Evolutionary conservation across 2,797 vertebrate genomes (phyloP), one percentile per base, ranked within the genome.

Genomic region (Hephaestus fuliginosus): DNA sequence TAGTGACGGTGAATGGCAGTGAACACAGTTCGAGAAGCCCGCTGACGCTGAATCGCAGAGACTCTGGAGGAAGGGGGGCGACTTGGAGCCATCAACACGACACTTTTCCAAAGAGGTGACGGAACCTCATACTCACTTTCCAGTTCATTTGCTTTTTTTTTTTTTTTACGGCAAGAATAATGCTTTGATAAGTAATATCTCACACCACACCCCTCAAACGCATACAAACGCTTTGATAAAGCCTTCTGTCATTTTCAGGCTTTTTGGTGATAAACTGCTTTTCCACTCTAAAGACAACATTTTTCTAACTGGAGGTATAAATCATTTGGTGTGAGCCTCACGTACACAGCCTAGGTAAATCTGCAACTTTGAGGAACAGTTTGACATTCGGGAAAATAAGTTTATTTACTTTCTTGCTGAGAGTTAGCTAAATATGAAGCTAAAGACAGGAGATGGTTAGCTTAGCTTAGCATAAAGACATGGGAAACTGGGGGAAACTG

Each of bases 241-340:
- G 72, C 53, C 73, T 76, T 76, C 33, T 78, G 79, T 90, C 73
- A 83, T 70, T 58, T 88, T 84, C 76, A 76, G 73, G 82, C 83
- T 89, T 90, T 86, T 88, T 88, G 85, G 78, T 90, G 90, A 91
- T 76, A 86, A 90, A 84, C 81, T 86, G 83, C 84, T 87, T 84
- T 86, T 88, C 82, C 81, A 72, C 74, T 81, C 84, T 75, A 20
- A 84, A 84, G 77, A 83, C 89, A 88, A 82, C 74, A 67, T n/a
- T 87, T 89, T 86, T 86, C 61, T 87, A 82, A 76, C 73, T 70
- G 70, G 63, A 81, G 57, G 68, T 77, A 71, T 70, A 68, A 78
- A 80, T 82, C 57, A 76, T 82, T 69, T 74, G 62, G 63, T 65
- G 83, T 85, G 62, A 49, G 48, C 41, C 28, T 64, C 17, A 2